A percentile compares a stretch with the other conserved stretches of the same genome.
Conservation (phyloP, 2,797 vertebrate genomes). For the Danio albolineatus region DNA sequence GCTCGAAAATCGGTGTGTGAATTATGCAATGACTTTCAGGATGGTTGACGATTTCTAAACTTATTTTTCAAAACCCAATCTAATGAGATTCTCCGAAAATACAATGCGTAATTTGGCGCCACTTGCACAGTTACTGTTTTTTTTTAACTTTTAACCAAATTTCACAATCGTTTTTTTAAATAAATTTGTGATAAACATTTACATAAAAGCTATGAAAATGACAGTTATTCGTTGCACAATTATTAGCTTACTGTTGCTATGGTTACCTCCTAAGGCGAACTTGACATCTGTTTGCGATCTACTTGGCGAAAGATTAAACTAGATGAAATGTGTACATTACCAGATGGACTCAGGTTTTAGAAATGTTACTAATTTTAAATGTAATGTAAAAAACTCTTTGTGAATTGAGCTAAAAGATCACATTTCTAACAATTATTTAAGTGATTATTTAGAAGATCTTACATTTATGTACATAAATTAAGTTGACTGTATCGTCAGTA, state of each 20-base stretch:
- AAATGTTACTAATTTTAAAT: too few relatives aligned
- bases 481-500: background rate
- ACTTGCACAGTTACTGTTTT: background rate
- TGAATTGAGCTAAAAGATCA: background rate
- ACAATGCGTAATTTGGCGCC: background rate
- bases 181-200: background rate
- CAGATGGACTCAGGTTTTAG: too few relatives aligned
- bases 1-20: background rate
- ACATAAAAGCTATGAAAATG: background rate
- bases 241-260: background rate
- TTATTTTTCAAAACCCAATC: background rate
- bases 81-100: background rate
- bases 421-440: background rate
- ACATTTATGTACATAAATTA: background rate
- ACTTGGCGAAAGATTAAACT: background rate
- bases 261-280: background rate
- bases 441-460: background rate
- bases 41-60: background rate
- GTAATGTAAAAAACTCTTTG: too few relatives aligned
- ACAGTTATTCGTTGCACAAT: background rate
- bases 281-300: background rate
- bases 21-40: background rate
- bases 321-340: background rate
- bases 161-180: background rate
- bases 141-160: background rate